Percentiles rank a stretch among this genome's conserved stretches.
Evolutionary conservation across 2,888 invertebrate species (phyloP).

Genomic region (Aphodius sticticus): DNA sequence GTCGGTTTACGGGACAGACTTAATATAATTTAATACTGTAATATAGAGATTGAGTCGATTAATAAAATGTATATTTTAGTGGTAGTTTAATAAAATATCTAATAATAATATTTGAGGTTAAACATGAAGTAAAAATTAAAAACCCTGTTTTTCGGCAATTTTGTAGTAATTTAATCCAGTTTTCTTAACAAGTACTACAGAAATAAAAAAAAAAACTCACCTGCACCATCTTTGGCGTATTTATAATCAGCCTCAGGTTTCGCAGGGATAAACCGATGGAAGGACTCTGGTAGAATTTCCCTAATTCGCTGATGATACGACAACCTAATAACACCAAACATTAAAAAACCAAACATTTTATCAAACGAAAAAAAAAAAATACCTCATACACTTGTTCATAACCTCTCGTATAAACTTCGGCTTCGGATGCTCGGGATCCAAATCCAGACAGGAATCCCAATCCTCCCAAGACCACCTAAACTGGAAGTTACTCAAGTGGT

Average conservation of each 20-base stretch:
- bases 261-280: conserved; percentile 83
- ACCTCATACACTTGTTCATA: conserved; percentile 90
- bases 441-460: conserved; percentile 86
- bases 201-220: conserved; percentile 63
- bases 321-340: conserved; percentile 65
- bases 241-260: conserved; percentile 90
- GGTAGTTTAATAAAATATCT: no score
- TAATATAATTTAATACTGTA: no score
- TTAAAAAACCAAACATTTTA: conserved; percentile 24
- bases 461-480: conserved; percentile 99
- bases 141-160: no score
- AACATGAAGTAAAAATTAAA: no score
- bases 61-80: no score
- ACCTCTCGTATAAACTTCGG: conserved; percentile 95
- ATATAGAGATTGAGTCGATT: no score
- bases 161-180: no score
- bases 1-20: no score
- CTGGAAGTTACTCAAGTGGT: conserved; percentile 98
- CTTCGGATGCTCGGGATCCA: conserved; percentile 89
- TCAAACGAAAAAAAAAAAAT: conserved; percentile 40
- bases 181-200: no score
- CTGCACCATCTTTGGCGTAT: conserved; percentile 88
- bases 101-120: no score
- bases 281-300: conserved; percentile 90
- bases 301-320: conserved; percentile 94